These are phyloP conservation scores for Poicephalus gulielmi DNA, from an alignment of 2,113 vertebrate genomes.

Conservation along the genomic window DNA sequence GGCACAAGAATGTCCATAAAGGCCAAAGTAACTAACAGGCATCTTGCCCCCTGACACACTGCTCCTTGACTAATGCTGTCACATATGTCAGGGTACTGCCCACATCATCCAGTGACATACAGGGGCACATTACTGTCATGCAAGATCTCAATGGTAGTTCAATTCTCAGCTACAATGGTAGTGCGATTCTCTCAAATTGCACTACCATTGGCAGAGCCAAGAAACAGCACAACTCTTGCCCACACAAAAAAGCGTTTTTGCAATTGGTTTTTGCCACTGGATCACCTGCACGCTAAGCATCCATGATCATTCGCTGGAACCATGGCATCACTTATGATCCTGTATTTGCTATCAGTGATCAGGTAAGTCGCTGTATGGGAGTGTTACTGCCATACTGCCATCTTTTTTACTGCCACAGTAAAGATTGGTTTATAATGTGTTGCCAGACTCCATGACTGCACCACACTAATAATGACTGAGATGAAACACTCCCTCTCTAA, in stretches of 20 bases:
- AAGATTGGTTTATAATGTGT: neutral
- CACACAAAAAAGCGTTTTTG: accelerated
- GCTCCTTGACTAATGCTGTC: neutral
- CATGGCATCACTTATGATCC: neutral
- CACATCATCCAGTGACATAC: accelerated
- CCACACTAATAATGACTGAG: neutral
- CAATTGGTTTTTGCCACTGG: neutral
- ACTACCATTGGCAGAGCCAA: neutral
- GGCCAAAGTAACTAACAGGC: neutral
- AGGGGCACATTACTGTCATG: accelerated
- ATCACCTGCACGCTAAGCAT: accelerated
- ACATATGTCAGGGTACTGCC: neutral
- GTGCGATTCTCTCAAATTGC: neutral
- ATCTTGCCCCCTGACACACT: neutral
- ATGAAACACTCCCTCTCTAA: neutral
- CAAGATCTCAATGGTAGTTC: neutral
- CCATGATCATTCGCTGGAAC: accelerated
- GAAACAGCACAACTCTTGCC: neutral
- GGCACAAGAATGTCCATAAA: neutral
- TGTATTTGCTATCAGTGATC: accelerated
- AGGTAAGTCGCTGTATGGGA: neutral
- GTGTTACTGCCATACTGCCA: neutral
- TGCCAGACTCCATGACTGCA: neutral
- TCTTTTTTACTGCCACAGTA: neutral
- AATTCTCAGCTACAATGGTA: neutral